phyloP scores from a whole-genome alignment of 2,888 invertebrate genomes.

The Ormyrus nitidulus region DNA sequence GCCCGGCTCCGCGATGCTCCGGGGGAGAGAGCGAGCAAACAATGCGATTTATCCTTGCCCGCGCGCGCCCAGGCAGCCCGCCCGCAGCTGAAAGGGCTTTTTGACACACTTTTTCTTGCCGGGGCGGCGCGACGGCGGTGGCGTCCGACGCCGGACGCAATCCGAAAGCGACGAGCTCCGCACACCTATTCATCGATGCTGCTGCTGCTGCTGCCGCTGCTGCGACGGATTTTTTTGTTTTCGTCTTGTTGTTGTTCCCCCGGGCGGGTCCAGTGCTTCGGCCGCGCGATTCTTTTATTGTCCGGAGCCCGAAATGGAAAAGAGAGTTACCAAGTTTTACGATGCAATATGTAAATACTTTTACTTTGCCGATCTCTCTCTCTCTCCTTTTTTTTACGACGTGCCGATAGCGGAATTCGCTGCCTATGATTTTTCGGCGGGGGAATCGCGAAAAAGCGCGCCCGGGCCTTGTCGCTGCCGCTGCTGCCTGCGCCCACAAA shows the following conservation, averaged over 20 bases:
- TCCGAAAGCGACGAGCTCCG: slow-evolving; percentile 39
- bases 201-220: neutral
- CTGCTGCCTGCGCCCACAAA: slow-evolving; percentile 13
- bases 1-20: slow-evolving; percentile 63
- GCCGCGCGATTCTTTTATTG: slow-evolving; percentile 36
- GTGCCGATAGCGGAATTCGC: slow-evolving; percentile 7
- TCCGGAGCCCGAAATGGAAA: slow-evolving; percentile 28
- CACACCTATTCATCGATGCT: slow-evolving; percentile 44
- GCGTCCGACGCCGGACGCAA: neutral
- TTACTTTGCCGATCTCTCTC: slow-evolving; percentile 27
- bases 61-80: neutral
- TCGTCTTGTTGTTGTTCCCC: slow-evolving; percentile 25
- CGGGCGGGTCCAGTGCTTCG: neutral
- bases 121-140: neutral
- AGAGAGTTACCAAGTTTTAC: slow-evolving; percentile 52
- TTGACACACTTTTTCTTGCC: slow-evolving; percentile 45
- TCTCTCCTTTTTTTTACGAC: slow-evolving; percentile 25
- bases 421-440: slow-evolving; percentile 6
- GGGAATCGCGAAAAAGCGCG: neutral
- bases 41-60: slow-evolving; percentile 31
- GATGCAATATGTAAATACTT: slow-evolving; percentile 52
- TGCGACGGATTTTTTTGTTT: neutral
- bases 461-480: neutral
- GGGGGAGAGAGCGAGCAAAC: slow-evolving; percentile 42
- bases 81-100: neutral